Evolutionary conservation across 2,113 vertebrate species (phyloP).

Genomic region (Rutilus rutilus): DNA sequence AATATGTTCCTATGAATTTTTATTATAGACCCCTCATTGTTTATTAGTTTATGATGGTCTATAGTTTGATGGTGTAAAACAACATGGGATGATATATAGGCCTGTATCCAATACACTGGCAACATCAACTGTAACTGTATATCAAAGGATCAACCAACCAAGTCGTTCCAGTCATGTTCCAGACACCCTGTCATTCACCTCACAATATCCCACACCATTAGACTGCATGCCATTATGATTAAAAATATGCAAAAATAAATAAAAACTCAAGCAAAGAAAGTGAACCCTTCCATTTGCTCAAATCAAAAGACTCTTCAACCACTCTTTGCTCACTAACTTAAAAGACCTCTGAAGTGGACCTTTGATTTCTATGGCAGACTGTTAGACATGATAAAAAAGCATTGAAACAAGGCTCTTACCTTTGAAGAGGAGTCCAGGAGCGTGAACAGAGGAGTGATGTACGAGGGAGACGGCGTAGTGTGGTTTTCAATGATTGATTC

Average conservation of each 20-base stretch:
- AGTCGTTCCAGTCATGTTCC: slow-evolving; percentile 10
- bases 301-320: slow-evolving; percentile 34
- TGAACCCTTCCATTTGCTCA: slow-evolving; percentile 21
- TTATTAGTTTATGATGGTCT: no score
- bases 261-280: background rate
- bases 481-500: slow-evolving; percentile 59
- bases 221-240: background rate
- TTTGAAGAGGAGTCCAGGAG: slow-evolving; percentile 50
- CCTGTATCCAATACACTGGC: background rate
- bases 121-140: background rate
- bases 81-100: no score
- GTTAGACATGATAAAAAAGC: slow-evolving; percentile 43
- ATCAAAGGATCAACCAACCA: slow-evolving; percentile 11
- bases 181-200: background rate
- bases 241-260: slow-evolving; percentile 8
- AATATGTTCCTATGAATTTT: no score
- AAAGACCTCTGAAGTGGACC: slow-evolving; percentile 29
- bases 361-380: slow-evolving; percentile 46
- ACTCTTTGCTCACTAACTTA: slow-evolving; percentile 23
- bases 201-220: slow-evolving; percentile 25
- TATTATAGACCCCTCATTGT: no score
- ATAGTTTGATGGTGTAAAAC: background rate
- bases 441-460: slow-evolving; percentile 28
- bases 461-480: slow-evolving; percentile 32
- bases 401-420: slow-evolving; percentile 49